Percentiles rank a stretch among this genome's conserved stretches.
These are phyloP conservation scores for Acheta domesticus DNA, from an alignment of 2,888 invertebrate species.

Conservation along the genomic window DNA sequence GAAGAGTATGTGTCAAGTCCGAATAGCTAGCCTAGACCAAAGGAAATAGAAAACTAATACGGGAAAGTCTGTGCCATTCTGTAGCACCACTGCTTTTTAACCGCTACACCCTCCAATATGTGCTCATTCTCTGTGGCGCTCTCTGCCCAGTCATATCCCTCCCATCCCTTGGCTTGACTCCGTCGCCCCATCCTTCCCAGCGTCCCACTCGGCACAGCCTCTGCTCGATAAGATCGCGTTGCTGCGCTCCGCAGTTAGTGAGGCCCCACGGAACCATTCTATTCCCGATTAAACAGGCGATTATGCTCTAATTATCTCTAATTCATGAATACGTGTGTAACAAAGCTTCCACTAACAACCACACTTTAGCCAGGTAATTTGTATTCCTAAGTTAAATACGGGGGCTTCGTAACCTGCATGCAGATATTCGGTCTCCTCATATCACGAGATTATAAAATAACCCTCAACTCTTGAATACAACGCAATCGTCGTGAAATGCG, in stretches of 20 bases:
- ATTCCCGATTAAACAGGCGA: constrained; percentile 1
- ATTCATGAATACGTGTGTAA: background rate
- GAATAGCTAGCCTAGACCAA: no score
- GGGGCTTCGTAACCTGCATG: background rate
- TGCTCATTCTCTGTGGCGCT: no score
- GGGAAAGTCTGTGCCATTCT: no score
- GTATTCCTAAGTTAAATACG: constrained; percentile 5
- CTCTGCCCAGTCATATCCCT: background rate
- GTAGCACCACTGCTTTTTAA: no score
- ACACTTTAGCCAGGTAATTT: background rate
- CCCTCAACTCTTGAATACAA: no score
- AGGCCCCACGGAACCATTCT: constrained; percentile 1
- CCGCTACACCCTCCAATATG: no score
- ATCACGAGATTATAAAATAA: no score
- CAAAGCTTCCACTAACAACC: background rate
- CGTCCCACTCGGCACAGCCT: background rate
- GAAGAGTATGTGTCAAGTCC: no score
- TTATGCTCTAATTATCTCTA: constrained; percentile 18
- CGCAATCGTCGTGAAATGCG: no score
- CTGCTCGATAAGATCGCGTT: background rate
- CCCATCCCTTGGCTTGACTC: background rate
- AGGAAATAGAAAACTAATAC: no score
- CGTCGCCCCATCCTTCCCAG: background rate
- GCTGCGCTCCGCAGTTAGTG: background rate
- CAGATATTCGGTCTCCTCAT: background rate